Evolutionary conservation across 2,113 vertebrate species (phyloP).

Genomic region (Maylandia zebra): DNA sequence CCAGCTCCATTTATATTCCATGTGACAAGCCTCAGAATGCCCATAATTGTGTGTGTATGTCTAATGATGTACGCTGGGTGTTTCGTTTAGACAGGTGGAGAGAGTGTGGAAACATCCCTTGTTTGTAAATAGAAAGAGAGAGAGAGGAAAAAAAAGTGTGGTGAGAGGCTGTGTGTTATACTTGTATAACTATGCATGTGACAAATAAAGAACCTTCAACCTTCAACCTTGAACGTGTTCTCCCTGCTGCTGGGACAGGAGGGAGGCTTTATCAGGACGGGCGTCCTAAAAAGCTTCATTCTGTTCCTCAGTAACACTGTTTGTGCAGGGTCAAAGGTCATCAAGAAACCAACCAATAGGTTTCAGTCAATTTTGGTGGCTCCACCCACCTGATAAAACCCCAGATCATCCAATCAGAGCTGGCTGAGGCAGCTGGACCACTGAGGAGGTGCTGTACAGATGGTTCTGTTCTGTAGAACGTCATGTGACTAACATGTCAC

Average conservation of each 20-base stretch:
- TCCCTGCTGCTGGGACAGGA: not conserved
- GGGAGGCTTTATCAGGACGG: not conserved
- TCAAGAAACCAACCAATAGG: not conserved
- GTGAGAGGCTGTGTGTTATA: too few relatives aligned
- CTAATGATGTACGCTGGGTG: too few relatives aligned
- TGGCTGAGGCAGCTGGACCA: not conserved
- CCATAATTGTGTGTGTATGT: too few relatives aligned
- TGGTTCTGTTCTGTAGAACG: not conserved
- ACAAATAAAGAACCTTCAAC: too few relatives aligned
- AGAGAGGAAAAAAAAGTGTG: too few relatives aligned
- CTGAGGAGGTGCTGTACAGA: not conserved
- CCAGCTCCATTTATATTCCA: too few relatives aligned
- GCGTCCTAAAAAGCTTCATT: not conserved
- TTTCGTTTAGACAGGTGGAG: too few relatives aligned
- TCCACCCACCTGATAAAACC: not conserved
- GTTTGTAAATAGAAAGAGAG: too few relatives aligned
- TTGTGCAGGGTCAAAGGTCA: not conserved
- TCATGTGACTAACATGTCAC: not conserved
- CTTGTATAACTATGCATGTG: too few relatives aligned
- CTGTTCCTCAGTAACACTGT: not conserved
- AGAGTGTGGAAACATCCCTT: too few relatives aligned
- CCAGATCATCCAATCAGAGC: not conserved
- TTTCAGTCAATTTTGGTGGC: not conserved
- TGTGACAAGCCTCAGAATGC: too few relatives aligned
- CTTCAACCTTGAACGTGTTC: not conserved